Evolutionary conservation across 2,797 vertebrate genomes (phyloP).

Genomic region (Astyanax mexicanus): DNA sequence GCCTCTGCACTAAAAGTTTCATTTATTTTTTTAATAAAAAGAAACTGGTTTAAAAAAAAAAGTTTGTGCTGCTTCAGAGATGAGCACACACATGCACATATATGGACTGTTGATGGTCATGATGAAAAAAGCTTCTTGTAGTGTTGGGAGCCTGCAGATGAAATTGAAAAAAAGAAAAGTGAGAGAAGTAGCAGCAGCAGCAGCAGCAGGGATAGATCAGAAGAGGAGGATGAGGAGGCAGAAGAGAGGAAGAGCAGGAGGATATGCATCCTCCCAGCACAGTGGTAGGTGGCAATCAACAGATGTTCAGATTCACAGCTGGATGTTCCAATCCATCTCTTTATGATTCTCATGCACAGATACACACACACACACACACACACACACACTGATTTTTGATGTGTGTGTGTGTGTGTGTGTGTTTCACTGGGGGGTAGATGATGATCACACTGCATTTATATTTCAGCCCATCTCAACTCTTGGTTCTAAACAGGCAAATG

Average conservation of each 20-base stretch:
- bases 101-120: background rate
- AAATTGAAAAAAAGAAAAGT: background rate
- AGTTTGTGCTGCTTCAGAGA: no score
- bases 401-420: background rate
- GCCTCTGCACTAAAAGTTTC: no score
- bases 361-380: background rate
- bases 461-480: background rate
- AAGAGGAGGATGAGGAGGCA: constrained; percentile 21
- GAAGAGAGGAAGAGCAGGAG: constrained; percentile 8
- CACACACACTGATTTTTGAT: background rate
- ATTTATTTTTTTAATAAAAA: no score
- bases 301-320: constrained; percentile 23
- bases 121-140: background rate
- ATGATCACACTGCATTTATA: constrained; percentile 10
- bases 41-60: no score
- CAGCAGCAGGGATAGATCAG: constrained; percentile 17
- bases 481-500: constrained; percentile 8
- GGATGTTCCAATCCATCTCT: constrained; percentile 19
- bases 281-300: constrained; percentile 8
- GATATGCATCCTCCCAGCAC: background rate
- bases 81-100: no score
- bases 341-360: background rate
- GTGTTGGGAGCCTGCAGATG: background rate
- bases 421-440: constrained; percentile 8
- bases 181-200: background rate